Evolutionary conservation across 2,888 invertebrate species (phyloP).

Genomic region (Thyatira batis): DNA sequence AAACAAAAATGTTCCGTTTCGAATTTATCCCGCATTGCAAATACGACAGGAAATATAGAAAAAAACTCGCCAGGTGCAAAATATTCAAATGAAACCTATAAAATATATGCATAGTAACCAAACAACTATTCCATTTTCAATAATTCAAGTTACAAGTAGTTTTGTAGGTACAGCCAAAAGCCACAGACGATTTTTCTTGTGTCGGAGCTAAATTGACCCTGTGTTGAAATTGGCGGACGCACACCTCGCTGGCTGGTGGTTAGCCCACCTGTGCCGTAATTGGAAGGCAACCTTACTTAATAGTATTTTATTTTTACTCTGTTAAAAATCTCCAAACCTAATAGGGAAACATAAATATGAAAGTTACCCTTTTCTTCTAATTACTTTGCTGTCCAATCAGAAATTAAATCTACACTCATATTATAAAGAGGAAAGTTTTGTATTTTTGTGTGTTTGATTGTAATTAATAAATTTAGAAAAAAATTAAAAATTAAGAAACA

Average conservation of each 20-base stretch:
- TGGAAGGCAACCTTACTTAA: neutral
- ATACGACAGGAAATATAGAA: neutral
- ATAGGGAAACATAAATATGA: too few species aligned
- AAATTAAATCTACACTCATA: too few species aligned
- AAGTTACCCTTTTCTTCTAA: too few species aligned
- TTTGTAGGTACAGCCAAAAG: neutral
- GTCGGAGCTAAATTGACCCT: neutral
- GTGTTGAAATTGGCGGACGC: neutral
- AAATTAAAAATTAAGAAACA: too few species aligned
- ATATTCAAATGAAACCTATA: neutral
- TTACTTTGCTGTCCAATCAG: too few species aligned
- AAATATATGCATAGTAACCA: too few species aligned
- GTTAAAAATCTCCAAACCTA: too few species aligned
- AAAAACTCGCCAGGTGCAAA: neutral
- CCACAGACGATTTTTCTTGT: neutral
- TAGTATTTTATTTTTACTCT: neutral
- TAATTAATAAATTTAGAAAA: too few species aligned
- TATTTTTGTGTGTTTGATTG: too few species aligned
- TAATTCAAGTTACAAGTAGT: neutral
- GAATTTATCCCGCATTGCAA: neutral
- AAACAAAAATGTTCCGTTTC: neutral
- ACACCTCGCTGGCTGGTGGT: neutral
- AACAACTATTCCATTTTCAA: neutral
- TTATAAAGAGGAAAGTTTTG: too few species aligned
- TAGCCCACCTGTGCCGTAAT: slow-evolving; percentile 2